phyloP scores from a whole-genome alignment of 2,888 invertebrate genomes.

The Gymnosoma rotundatum region DNA sequence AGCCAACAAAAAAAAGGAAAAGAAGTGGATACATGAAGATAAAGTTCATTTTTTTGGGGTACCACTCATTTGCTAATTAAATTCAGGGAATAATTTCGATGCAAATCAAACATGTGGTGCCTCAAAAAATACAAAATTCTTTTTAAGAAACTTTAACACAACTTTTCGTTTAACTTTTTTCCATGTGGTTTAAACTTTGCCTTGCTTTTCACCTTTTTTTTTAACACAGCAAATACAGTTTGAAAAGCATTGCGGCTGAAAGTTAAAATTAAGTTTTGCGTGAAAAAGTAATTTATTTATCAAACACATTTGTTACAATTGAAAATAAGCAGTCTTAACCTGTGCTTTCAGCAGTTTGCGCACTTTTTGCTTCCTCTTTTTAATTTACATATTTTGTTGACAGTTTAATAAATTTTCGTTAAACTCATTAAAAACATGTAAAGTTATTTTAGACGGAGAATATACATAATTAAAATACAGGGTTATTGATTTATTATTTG shows the following conservation, averaged over 20 bases:
- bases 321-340: neutral
- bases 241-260: neutral
- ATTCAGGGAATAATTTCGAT: slow-evolving; percentile 26
- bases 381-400: neutral
- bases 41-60: slow-evolving; percentile 35
- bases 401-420: neutral
- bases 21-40: slow-evolving; percentile 5
- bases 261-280: neutral
- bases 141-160: neutral
- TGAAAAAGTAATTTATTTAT: slow-evolving; percentile 22
- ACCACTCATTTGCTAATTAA: slow-evolving; percentile 5
- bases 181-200: neutral
- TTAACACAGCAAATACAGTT: neutral
- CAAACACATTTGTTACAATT: slow-evolving; percentile 19
- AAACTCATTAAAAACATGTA: neutral
- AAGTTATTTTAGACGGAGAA: too few relatives aligned
- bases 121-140: neutral
- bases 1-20: neutral
- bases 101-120: neutral
- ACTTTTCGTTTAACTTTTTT: slow-evolving; percentile 19
- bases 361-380: neutral
- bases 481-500: too few relatives aligned
- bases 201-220: neutral
- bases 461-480: too few relatives aligned
- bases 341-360: neutral